Evolutionary conservation across 2,113 vertebrate species (phyloP), one percentile per base, ranked within the genome.

Genomic region (Corythaeola cristata): DNA sequence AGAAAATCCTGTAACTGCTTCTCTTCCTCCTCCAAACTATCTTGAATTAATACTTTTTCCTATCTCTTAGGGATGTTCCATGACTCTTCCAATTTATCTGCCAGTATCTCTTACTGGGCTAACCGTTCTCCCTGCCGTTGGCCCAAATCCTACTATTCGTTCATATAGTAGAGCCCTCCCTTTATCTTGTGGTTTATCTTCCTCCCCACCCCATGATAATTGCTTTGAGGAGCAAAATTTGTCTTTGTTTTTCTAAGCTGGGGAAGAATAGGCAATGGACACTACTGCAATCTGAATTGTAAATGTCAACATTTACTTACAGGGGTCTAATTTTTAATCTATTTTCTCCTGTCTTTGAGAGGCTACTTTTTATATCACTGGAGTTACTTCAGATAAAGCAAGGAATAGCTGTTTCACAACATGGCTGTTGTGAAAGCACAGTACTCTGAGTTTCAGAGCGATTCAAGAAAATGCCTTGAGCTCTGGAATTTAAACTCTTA

Each of bases 391-490:
- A 75, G 89, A 95, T 95, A 95, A 95, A 82, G 45, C 44, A 56
- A 50, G 45, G 44, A 89, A 82, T 67, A 87, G 71, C 45, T 82
- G 39, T 94, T 96, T 82, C 84, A 87, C 92, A 96, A 92, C 21
- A 21, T 18, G 71, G 47, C n/a, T 94, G 53, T 92, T 89, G 90
- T 62, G 90, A 95, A 97, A 94, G 56, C 86, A 75, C 17, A 27
- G 39, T 52, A 49, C 32, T 64, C 60, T 60, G 76, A 92, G 69
- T 69, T 89, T 45, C 58, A 87, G 64, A 41, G 35, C 74, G 22
- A 64, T 56, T 87, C 55, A 74, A 90, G 73, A 75, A 92, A 84
- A 90, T 89, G 47, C 56, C 60, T 15, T 3, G 5, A 72, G 39
- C 66, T 86, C 35, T 87, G 83, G 77, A 94, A 90, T 90, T 90